Evolutionary conservation across 2,797 vertebrate genomes (phyloP).

Genomic region (Crenuchus spilurus): DNA sequence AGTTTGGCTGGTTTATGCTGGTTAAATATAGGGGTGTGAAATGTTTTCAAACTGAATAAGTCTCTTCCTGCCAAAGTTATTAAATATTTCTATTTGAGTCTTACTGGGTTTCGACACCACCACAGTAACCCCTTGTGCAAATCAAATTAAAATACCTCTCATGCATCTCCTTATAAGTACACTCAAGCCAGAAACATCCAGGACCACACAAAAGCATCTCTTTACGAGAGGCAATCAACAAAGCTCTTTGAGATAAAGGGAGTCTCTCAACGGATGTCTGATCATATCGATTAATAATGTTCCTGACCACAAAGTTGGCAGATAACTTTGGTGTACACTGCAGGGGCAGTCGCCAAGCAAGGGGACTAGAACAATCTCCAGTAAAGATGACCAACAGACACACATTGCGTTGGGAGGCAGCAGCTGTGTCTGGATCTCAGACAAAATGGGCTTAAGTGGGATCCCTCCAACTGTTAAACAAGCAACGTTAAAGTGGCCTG

Average conservation of each 20-base stretch:
- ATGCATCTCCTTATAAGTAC: constrained; percentile 73
- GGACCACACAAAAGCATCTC: constrained; percentile 49
- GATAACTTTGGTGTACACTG: constrained; percentile 36
- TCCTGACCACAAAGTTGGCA: constrained; percentile 8
- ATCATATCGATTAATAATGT: constrained; percentile 1
- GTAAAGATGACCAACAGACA: not conserved
- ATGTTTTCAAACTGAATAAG: not conserved
- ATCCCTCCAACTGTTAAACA: constrained; percentile 17
- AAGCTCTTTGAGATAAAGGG: constrained; percentile 24
- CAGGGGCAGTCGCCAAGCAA: not conserved
- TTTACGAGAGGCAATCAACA: constrained; percentile 55
- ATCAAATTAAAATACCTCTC: constrained; percentile 68
- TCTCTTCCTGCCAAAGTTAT: not conserved
- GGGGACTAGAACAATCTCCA: not conserved
- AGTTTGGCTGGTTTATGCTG: not conserved
- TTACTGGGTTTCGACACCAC: constrained; percentile 45
- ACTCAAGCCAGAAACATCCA: constrained; percentile 53
- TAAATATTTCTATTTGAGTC: not conserved
- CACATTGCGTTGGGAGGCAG: not conserved
- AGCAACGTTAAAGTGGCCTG: not conserved
- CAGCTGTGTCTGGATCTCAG: not conserved
- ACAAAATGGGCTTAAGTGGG: not conserved
- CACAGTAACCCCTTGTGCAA: constrained; percentile 36
- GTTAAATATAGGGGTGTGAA: not conserved
- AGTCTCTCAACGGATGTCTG: not conserved